phyloP scores from a whole-genome alignment of 2,888 invertebrate genomes.

The Tridacna crocea region DNA sequence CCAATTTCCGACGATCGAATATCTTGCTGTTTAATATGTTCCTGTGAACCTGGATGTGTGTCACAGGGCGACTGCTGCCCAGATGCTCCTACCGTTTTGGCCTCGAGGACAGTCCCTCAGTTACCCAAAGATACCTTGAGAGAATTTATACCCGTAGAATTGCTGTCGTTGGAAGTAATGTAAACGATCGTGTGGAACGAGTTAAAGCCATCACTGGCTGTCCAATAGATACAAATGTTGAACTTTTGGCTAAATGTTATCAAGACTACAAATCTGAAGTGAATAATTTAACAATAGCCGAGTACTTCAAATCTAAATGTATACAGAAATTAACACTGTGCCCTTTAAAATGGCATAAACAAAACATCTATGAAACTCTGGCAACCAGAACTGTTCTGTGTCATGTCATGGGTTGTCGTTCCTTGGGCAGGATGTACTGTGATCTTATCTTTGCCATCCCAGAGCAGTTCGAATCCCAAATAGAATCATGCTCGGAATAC shows the following conservation, averaged over 20 bases:
- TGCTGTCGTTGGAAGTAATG: background rate
- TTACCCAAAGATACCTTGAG: background rate
- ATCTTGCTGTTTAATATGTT: background rate
- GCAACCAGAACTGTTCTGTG: conserved; percentile 10
- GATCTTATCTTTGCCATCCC: conserved; percentile 7
- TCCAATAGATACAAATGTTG: background rate
- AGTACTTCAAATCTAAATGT: background rate
- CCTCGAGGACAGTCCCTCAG: too few species aligned
- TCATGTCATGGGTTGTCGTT: background rate
- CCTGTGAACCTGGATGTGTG: conserved; percentile 2
- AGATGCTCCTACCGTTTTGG: background rate
- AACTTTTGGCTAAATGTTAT: background rate
- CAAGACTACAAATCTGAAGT: background rate
- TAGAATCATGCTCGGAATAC: background rate
- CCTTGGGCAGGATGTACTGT: background rate
- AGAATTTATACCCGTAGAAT: conserved; percentile 3
- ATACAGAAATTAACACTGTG: conserved; percentile 11
- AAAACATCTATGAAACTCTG: background rate
- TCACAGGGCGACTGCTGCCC: conserved; percentile 7
- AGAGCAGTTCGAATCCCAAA: background rate
- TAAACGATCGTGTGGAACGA: conserved; percentile 9
- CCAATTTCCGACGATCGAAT: background rate
- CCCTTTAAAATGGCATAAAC: background rate
- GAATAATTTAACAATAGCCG: background rate
- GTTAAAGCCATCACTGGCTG: conserved; percentile 1